phyloP scores from a whole-genome alignment of 23 tunicate species.

The Ascidia mentula region DNA sequence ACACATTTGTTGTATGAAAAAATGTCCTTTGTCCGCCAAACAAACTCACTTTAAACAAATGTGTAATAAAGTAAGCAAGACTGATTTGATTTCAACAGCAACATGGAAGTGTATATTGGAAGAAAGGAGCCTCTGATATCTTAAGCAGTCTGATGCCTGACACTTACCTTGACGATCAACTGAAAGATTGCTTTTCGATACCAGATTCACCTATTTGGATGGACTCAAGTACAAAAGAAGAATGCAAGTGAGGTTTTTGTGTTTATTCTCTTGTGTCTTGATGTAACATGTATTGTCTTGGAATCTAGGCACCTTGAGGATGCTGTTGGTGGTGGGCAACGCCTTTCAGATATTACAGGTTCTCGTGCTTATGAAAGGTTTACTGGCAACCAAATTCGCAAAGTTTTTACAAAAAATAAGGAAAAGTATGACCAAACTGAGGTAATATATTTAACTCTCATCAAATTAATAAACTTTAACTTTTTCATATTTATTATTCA shows the following conservation, averaged over 20 bases:
- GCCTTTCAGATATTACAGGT: conserved; percentile 67
- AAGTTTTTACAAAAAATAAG: conserved; percentile 35
- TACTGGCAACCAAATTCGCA: conserved; percentile 84
- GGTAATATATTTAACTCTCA: conserved; percentile 7
- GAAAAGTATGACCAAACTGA: conserved; percentile 75
- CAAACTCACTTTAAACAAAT: too few species aligned
- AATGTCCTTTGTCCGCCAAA: too few species aligned
- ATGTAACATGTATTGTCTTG: background rate
- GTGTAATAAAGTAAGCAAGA: too few species aligned
- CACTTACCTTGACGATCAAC: conserved; percentile 45
- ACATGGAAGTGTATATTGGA: conserved; percentile 98
- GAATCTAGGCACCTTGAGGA: conserved; percentile 51
- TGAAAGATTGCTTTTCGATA: conserved; percentile 57
- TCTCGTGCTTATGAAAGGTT: conserved; percentile 93
- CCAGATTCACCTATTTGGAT: conserved; percentile 94
- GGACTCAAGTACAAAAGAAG: conserved; percentile 84
- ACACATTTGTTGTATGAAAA: too few species aligned
- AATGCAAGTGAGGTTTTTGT: conserved; percentile 82
- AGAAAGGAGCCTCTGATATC: conserved; percentile 36
- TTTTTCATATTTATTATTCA: background rate
- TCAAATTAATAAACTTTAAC: background rate
- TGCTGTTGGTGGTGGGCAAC: conserved; percentile 59
- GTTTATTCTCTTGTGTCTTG: background rate
- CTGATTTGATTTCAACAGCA: conserved; percentile 68
- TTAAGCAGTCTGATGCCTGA: conserved; percentile 44